phyloP scores from a whole-genome alignment of 2,797 vertebrate species.

The Acipenser transmontanus region DNA sequence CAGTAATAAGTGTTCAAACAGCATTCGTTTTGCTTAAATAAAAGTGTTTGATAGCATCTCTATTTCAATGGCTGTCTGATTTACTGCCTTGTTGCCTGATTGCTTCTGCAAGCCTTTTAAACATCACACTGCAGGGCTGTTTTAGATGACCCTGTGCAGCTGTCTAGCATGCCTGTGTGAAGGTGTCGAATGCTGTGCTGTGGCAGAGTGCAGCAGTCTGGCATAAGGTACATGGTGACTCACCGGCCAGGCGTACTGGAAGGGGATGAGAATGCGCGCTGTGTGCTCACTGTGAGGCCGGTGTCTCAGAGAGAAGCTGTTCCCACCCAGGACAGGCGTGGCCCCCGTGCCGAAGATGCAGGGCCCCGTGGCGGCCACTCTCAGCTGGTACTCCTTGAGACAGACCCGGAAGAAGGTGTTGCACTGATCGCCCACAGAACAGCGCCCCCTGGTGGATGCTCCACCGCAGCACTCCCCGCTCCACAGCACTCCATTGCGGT shows the following conservation, averaged over 20 bases:
- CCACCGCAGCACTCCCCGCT: constrained; percentile 64
- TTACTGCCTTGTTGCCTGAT: too few relatives aligned
- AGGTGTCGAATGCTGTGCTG: too few relatives aligned
- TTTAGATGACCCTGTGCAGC: too few relatives aligned
- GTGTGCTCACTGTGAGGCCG: constrained; percentile 35
- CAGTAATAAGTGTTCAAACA: too few relatives aligned
- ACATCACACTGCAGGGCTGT: too few relatives aligned
- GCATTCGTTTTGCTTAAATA: too few relatives aligned
- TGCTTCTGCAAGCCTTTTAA: too few relatives aligned
- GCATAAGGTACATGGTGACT: constrained; percentile 36
- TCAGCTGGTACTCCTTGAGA: constrained; percentile 73
- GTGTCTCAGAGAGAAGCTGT: constrained; percentile 50
- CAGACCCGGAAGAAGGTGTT: constrained; percentile 67
- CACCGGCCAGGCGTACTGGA: constrained; percentile 74
- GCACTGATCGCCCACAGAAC: constrained; percentile 57
- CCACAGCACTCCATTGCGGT: constrained; percentile 55
- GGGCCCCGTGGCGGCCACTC: constrained; percentile 49
- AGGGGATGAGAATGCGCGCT: constrained; percentile 63
- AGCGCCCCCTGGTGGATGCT: constrained; percentile 43
- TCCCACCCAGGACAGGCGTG: constrained; percentile 63
- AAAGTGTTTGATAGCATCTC: too few relatives aligned
- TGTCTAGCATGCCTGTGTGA: too few relatives aligned
- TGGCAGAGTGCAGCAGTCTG: too few relatives aligned
- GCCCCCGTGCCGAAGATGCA: constrained; percentile 61
- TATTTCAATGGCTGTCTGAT: too few relatives aligned